Evolutionary conservation across 2,113 vertebrate genomes (phyloP), one percentile per base, ranked within the genome.

Genomic region (Philantomba maxwellii): DNA sequence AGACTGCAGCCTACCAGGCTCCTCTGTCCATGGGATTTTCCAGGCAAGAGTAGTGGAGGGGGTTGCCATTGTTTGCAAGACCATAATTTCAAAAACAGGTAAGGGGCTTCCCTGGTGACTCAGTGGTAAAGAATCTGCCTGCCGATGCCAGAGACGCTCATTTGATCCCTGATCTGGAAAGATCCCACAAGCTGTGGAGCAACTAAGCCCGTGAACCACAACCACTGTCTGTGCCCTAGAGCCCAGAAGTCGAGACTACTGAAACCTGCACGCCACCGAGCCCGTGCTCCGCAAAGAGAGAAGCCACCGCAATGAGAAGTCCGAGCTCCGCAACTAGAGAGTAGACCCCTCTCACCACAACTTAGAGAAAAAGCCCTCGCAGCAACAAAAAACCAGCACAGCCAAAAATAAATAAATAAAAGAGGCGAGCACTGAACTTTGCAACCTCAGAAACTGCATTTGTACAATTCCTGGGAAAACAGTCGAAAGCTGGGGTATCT

Each of bases 41-140:
- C 57, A 60, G 57, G 57, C 57, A 60, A 60, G 25, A 60, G 25
- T 28, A 28, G 25, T 60, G 57, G 57, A 60, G 57, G 5, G 25
- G 57, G 57, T 0, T 60, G 57, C 25, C 57, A 28, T 6, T 58
- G 82, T 95, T 39, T 66, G 83, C 26, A 87, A 91, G 94, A 73
- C 77, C 66, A 88, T 78, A 87, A 89, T 81, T 95, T 97, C 84
- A 96, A 86, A 95, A 83, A 94, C 33, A 95, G 43, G 81, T 78
- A 92, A 93, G 45, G 51, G 73, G 28, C 47, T 84, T 97, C 43
- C 36, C 23, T 43, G 70, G 21, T 7, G 70, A 4, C 70, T 75
- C 70, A 43, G 1, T 43, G 70, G 70, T 75, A 75, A 43, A 43
- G 23, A 43, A 26, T 43, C 70, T 43, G 36, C 36, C 6, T 25